phyloP scores from a whole-genome alignment of 2,888 invertebrate genomes.

The Drosophila pegasa region DNA sequence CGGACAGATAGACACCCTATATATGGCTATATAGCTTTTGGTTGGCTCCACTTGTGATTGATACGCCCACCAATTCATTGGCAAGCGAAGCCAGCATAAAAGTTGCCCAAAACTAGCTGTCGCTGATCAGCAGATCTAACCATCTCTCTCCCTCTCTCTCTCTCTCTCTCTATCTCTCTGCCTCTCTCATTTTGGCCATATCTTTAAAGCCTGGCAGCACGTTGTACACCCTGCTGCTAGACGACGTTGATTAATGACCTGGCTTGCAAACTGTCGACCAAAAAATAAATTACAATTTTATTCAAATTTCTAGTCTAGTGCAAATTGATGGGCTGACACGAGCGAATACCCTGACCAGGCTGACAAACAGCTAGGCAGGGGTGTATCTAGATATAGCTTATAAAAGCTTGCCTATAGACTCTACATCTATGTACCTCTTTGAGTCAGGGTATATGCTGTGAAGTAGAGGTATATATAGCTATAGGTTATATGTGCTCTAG shows the following conservation, averaged over 20 bases:
- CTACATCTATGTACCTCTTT: too few relatives aligned
- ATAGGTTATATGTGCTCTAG: too few relatives aligned
- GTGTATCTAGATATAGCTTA: too few relatives aligned
- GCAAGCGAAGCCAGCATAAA: slow-evolving; percentile 45
- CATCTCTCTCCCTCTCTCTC: too few relatives aligned
- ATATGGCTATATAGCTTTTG: background rate
- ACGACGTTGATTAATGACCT: slow-evolving; percentile 73
- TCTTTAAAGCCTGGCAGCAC: slow-evolving; percentile 40
- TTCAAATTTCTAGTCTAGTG: slow-evolving; percentile 56
- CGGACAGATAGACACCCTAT: background rate
- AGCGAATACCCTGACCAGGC: slow-evolving; percentile 16
- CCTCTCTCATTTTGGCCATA: slow-evolving; percentile 19
- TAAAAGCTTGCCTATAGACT: too few relatives aligned
- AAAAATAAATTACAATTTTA: slow-evolving; percentile 75
- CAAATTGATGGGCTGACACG: background rate
- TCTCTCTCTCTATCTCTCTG: background rate
- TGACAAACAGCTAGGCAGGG: too few relatives aligned
- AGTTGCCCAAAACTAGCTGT: slow-evolving; percentile 19
- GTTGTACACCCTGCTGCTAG: slow-evolving; percentile 39
- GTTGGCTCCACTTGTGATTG: slow-evolving; percentile 45
- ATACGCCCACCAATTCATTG: slow-evolving; percentile 68
- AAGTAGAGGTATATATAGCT: too few relatives aligned
- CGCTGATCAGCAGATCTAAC: slow-evolving; percentile 1
- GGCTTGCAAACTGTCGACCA: slow-evolving; percentile 63
- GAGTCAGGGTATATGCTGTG: too few relatives aligned